A percentile compares a stretch with the other conserved stretches of the same genome.
Conservation (phyloP, 2,797 vertebrate species). For the Lacerta bilineata region DNA sequence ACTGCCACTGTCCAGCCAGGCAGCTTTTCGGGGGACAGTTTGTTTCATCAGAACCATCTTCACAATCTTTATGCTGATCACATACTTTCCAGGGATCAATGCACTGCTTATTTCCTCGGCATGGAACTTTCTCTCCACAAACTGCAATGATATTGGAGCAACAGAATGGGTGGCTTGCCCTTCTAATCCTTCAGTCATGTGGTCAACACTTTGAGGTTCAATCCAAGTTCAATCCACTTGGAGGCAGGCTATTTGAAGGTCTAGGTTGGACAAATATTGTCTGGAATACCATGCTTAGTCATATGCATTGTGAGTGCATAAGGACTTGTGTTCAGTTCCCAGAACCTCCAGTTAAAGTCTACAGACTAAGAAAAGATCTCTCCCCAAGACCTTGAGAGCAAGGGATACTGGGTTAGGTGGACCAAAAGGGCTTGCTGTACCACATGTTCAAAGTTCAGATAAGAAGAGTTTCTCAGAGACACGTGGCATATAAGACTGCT, state of each 20-base stretch:
- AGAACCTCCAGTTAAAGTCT: too few relatives aligned
- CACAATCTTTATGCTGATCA: slow-evolving; percentile 83
- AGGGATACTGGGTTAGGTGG: background rate
- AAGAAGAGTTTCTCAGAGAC: background rate
- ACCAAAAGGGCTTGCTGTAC: background rate
- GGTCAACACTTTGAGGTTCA: background rate
- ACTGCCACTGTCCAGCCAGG: slow-evolving; percentile 86
- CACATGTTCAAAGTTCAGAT: background rate
- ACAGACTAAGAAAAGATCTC: background rate
- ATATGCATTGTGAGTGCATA: too few relatives aligned
- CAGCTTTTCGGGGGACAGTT: slow-evolving; percentile 82
- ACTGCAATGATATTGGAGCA: slow-evolving; percentile 28
- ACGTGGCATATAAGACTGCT: background rate
- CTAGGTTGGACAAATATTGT: background rate
- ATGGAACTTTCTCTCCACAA: slow-evolving; percentile 82
- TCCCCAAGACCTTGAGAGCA: background rate
- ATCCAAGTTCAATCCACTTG: background rate
- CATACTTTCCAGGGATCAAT: slow-evolving; percentile 81
- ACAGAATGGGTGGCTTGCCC: background rate
- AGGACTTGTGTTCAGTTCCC: background rate
- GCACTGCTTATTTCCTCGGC: slow-evolving; percentile 81
- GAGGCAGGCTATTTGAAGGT: background rate
- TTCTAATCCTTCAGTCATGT: background rate
- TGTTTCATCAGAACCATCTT: slow-evolving; percentile 83
- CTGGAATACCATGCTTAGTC: background rate